Evolutionary conservation across 2,797 vertebrate genomes (phyloP).

Genomic region (Protonibea diacanthus): DNA sequence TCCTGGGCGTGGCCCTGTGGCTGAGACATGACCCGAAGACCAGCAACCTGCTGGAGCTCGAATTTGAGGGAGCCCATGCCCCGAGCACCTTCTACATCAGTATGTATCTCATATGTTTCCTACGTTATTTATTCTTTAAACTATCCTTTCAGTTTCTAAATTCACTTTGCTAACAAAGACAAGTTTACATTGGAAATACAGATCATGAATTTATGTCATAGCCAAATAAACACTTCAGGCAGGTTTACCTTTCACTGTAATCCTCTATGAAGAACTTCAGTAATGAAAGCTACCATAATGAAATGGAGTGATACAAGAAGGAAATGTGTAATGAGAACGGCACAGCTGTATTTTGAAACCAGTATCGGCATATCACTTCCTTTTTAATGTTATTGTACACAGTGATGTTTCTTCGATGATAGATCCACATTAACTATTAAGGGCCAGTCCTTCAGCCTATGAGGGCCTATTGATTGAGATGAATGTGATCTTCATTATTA

Average conservation of each 20-base stretch:
- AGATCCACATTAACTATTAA: constrained; percentile 42
- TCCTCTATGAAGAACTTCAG: neutral
- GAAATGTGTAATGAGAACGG: neutral
- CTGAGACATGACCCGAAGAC: constrained; percentile 94
- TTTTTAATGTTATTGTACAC: neutral
- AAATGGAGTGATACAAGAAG: neutral
- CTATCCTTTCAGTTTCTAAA: neutral
- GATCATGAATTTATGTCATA: neutral
- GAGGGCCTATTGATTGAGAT: constrained; percentile 23
- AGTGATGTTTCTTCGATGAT: neutral
- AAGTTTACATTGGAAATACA: neutral
- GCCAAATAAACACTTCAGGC: neutral
- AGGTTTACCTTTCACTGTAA: neutral
- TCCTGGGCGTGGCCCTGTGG: constrained; percentile 97
- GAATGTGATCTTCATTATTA: constrained; percentile 31
- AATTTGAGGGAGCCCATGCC: constrained; percentile 85
- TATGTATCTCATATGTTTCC: constrained; percentile 73
- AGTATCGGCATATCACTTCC: neutral
- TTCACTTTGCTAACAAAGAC: neutral
- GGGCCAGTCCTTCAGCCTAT: neutral
- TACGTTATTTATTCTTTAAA: neutral
- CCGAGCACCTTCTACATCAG: constrained; percentile 95
- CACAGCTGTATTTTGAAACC: neutral
- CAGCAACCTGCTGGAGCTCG: constrained; percentile 88
- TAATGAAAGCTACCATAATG: neutral